Evolutionary conservation across 2,797 vertebrate species (phyloP), one percentile per base, ranked within the genome.

Genomic region (Peromyscus nudipes): DNA sequence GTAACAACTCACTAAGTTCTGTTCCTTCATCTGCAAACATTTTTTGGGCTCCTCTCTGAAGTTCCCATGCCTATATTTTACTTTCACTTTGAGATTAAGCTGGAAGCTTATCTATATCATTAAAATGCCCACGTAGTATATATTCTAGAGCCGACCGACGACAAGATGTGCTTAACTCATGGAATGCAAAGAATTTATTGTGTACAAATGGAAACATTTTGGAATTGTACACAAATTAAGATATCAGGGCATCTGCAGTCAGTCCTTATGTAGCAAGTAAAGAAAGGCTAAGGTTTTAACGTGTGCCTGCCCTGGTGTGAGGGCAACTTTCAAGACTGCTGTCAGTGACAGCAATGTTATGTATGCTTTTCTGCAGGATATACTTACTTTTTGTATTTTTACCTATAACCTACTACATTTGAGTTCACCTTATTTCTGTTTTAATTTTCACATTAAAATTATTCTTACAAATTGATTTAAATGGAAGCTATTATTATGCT

Each of bases 71-170:
- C 55, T 88, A 25, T 91, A 80, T 96, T 96, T 96, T 96, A 97
- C 97, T 96, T 98, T 97, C 96, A 92, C 67, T 97, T 97, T 97
- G 62, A 97, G 87, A 96, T 93, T 89, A 97, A 77, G 46, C 76
- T 91, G 83, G 62, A 95, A 89, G 64, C 57, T 77, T 96, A 92
- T 94, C 89, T 90, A 73, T 52, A 64, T 89, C 40, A 64, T 95
- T 92, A 96, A 96, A 95, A 94, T 95, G 86, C 67, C 62, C 76
- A 29, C 29, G 62, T 40, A 90, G 65, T 90, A 60, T 71, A 19
- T 88, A 75, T 84, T 92, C 31, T 87, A 71, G 62, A 81, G 67
- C 52, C 31, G 7, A 55, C 76, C 65, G 7, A 55, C 71, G 65
- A 43, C 19, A 90, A 57, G n/a, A 91, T 25, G 10, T 52, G 34